Base-by-base conservation (phyloP, 2,113 vertebrate genomes). In the Scalopus aquaticus region DNA sequence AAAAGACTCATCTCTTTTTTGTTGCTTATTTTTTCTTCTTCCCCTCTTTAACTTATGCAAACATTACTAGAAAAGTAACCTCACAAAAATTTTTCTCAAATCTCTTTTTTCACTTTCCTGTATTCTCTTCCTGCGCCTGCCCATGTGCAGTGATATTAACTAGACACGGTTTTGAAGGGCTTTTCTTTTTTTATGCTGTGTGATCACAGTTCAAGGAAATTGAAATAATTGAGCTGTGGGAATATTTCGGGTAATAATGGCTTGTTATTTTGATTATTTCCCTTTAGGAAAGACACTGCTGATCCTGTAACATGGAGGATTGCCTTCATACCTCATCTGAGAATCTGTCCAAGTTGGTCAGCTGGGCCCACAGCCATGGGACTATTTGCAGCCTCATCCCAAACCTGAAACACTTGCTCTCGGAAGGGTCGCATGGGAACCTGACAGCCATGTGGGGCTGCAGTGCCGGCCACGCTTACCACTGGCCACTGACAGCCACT, bases 281-380 rank as follows among this genome's bases (percentile, higher is more conserved):
- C 69, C 91, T 96, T 85, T 17, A 98, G 94, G 98, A 39, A 44
- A 96, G 96, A 96, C 2, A 26, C 96, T 89, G 82, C 94, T 96
- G 95, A 98, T 96, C 96, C 94, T 88, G 72, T 89, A 97, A 95
- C 98, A 99, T 99, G 99, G 99, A 99, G 97, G 99, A 99, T 97
- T 99, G 99, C 97, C 98, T 99, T 98, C 99, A 99, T 96, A 99
- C 99, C 39, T 99, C 99, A 90, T 99, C 99, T 0, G 99, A 99
- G 96, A 98, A 99, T 93, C 98, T 99, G 94, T 99, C 99, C 94
- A 99, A 99, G 95, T 97, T 99, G 94, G 99, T 99, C 94, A 99
- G 99, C 97, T 99, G 99, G 99, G 99, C 99, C 77, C 99, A 99
- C 98, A 99, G 99, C 96, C 99, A 99, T 44, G 99, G 99, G 26